phyloP scores from a whole-genome alignment of 2,888 invertebrate genomes.

The Tillus elongatus region DNA sequence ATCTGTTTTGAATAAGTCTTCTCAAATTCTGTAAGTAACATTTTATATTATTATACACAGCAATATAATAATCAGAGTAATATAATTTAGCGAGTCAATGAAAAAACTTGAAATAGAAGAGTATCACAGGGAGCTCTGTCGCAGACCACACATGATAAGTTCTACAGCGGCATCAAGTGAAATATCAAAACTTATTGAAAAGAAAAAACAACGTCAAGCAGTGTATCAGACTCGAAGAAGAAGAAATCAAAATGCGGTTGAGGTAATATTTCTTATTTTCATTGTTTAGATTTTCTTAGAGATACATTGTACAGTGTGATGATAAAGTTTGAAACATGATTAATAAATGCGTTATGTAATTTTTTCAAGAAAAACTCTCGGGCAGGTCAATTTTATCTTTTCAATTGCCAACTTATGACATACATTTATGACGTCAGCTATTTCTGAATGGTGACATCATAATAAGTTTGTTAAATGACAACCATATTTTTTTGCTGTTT shows the following conservation, averaged over 20 bases:
- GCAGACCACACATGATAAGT: slow-evolving; percentile 58
- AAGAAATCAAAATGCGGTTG: not conserved
- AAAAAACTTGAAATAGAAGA: slow-evolving; percentile 49
- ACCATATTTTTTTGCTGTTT: too few species aligned
- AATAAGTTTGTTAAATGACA: too few species aligned
- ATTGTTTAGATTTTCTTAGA: too few species aligned
- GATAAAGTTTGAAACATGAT: too few species aligned
- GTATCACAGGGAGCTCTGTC: slow-evolving; percentile 69
- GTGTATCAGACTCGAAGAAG: not conserved
- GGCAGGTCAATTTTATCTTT: too few species aligned
- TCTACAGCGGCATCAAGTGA: slow-evolving; percentile 10
- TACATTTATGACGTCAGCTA: too few species aligned
- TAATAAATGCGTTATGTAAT: too few species aligned
- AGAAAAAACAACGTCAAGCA: slow-evolving; percentile 17
- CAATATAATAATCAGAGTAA: not conserved
- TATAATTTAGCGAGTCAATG: slow-evolving; percentile 3
- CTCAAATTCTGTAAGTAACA: slow-evolving; percentile 28
- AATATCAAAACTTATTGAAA: slow-evolving; percentile 13
- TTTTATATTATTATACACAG: not conserved
- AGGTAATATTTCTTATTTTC: too few species aligned
- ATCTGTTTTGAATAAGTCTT: slow-evolving; percentile 25
- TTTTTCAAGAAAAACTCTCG: too few species aligned
- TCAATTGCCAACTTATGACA: too few species aligned
- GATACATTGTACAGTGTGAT: too few species aligned
- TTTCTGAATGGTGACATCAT: too few species aligned